Evolutionary conservation across 2,113 vertebrate genomes (phyloP), one percentile per base, ranked within the genome.

Genomic region (Cyanocitta stelleri): DNA sequence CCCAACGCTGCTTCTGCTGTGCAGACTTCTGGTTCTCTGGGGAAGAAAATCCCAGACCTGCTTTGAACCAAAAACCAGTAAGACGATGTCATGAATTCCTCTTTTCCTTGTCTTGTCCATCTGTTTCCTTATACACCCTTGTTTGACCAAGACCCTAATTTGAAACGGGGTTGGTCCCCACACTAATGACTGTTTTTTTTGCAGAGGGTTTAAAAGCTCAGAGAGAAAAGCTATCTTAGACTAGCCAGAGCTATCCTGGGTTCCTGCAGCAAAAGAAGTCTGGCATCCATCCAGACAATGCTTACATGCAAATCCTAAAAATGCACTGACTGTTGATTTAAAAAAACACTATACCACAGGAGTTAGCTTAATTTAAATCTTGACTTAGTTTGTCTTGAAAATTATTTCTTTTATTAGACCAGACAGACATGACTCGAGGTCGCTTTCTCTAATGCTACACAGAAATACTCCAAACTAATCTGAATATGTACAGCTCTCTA

Each of bases 401-500:
- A 85, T 55, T 3, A 89, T 85, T 79, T 88, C 44, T 96, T 41
- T 95, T 13, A 27, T 93, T 83, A 90, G 87, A 95, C 43, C 33
- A 95, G 62, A 82, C 56, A 91, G 51, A 78, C 58, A 46, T 46
- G 58, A 63, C 33, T 87, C 49, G 52, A 72, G 46, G 58, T 89
- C 23, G 20, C 58, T 97, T 85, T 67, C 85, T 96, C 32, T 83
- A 92, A 93, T 91, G 51, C 49, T 80, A 74, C 30, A 78, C 49
- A 74, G 10, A 76, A 95, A 44, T 58, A 87, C 74, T 69, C 21
- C 46, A 80, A 87, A 62, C 13, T 59, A 78, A 95, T 89, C 51
- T 67, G 87, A 95, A 54, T 93, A 96, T 48, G 20, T 76, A 89
- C 77, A 92, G 89, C 32, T 67, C 10, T 84, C 61, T 63, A 90